Evolutionary conservation across 2,797 vertebrate genomes (phyloP).

Genomic region (Prunella strophiata): DNA sequence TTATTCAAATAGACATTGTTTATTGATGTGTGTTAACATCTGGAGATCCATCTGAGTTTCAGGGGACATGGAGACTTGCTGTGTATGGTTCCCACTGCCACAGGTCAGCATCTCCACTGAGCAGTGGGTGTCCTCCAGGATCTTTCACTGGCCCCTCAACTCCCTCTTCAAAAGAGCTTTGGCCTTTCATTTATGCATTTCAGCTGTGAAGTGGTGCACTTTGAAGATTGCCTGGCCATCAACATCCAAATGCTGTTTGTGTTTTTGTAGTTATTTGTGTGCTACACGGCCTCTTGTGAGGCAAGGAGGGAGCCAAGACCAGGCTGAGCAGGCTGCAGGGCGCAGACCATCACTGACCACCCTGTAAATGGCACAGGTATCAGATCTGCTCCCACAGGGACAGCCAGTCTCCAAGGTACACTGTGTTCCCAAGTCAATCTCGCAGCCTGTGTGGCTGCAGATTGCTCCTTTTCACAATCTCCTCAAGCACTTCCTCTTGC

Average conservation of each 20-base stretch:
- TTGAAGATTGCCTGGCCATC: neutral
- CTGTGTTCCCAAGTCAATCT: neutral
- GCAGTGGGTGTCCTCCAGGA: neutral
- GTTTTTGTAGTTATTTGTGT: neutral
- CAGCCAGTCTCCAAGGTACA: neutral
- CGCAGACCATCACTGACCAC: neutral
- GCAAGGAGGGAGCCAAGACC: neutral
- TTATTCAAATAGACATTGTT: neutral
- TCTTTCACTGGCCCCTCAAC: neutral
- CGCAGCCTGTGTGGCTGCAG: neutral
- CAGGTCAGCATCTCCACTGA: neutral
- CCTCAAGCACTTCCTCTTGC: neutral
- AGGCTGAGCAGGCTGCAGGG: neutral
- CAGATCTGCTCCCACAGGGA: neutral
- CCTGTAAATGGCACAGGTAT: neutral
- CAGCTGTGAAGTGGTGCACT: neutral
- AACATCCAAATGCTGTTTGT: neutral
- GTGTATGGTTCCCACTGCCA: neutral
- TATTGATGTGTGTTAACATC: neutral
- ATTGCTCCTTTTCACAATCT: neutral
- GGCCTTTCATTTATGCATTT: neutral
- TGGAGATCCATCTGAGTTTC: neutral
- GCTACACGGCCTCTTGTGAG: neutral
- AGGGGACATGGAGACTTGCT: neutral
- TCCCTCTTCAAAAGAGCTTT: conserved; percentile 18